A percentile compares a stretch with the other conserved stretches of the same genome.
These are phyloP conservation scores for Phaedon cochleariae DNA, from an alignment of 2,888 invertebrate species.

Conservation along the genomic window DNA sequence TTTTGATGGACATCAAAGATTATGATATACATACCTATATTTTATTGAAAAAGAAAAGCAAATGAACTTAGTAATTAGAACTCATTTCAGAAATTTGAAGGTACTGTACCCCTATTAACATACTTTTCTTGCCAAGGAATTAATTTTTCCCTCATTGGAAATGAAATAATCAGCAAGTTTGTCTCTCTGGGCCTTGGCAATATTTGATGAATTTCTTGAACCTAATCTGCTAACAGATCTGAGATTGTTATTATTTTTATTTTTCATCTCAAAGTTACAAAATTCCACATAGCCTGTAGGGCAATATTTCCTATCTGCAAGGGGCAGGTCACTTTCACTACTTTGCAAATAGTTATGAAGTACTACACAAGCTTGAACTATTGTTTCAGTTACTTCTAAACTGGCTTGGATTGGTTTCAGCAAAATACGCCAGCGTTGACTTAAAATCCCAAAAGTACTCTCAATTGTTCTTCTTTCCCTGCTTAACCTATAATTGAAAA, in stretches of 20 bases:
- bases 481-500: conserved; percentile 15
- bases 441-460: conserved; percentile 13
- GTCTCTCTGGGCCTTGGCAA: not conserved
- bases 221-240: conserved; percentile 4
- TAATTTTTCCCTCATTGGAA: conserved; percentile 4
- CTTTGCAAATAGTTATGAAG: conserved; percentile 10
- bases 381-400: conserved; percentile 6
- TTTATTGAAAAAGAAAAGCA: not conserved
- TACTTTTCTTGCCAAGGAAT: conserved; percentile 8
- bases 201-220: not conserved
- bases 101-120: not conserved
- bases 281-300: conserved; percentile 3
- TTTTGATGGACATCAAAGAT: not conserved
- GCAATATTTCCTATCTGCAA: conserved; percentile 11
- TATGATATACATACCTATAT: not conserved
- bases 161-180: conserved; percentile 1
- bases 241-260: not conserved
- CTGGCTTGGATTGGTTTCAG: conserved; percentile 10
- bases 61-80: not conserved
- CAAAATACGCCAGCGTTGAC: conserved; percentile 17
- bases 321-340: conserved; percentile 1
- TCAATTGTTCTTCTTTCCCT: conserved; percentile 15
- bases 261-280: not conserved
- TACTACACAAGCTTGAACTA: conserved; percentile 10
- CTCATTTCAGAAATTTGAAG: not conserved